Base-by-base conservation (phyloP, 2,888 invertebrate genomes). In the Lamproptera curius region DNA sequence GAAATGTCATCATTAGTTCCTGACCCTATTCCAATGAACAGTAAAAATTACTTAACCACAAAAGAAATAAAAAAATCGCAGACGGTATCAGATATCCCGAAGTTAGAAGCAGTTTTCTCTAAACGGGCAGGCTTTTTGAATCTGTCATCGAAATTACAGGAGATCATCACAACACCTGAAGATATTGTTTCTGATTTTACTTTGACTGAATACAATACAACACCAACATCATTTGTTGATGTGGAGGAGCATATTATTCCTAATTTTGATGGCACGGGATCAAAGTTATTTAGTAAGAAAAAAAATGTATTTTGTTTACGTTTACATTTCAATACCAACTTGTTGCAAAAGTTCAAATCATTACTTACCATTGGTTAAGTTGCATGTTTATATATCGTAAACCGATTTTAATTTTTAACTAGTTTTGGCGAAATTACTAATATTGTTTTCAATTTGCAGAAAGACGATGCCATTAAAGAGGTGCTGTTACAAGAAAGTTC, bases 61-160 rank as follows among this genome's bases (percentile, higher is more conserved):
- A 23, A 47, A 33, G 28, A 14, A 14, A 16, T 42, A 16, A 38
- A 37, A 31, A 14, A 41, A 4, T n/a, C 17, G 4, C 15, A 36
- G 5, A 34, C 37, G 13, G 9, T 33, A 16, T 16, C 37, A 37
- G 35, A 28, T 36, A 46, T 40, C 35, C 26, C 28, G 10, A 61
- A 59, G 42, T 42, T 56, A 31, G 73, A 67, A 13, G 63, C 66
- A 9, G 63, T 80, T 11, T 66, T 70, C 38, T 73, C 81, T 5
- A 77, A 67, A 59, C 64, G 82, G 53, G 84, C 73, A 31, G 84
- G 84, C 2, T 83, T 69, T 53, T 56, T 79, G 54, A 72, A 83
- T 55, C 70, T 71, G 39, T 73, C 76, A 13, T 62, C 61, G 28
- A 71, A 61, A 53, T 51, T 56, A 45, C 49, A 42, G 46, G 42